Percentiles rank a stretch among this genome's conserved stretches.
phyloP scores from a whole-genome alignment of 2,113 vertebrate species.

The Menidia beryllina region DNA sequence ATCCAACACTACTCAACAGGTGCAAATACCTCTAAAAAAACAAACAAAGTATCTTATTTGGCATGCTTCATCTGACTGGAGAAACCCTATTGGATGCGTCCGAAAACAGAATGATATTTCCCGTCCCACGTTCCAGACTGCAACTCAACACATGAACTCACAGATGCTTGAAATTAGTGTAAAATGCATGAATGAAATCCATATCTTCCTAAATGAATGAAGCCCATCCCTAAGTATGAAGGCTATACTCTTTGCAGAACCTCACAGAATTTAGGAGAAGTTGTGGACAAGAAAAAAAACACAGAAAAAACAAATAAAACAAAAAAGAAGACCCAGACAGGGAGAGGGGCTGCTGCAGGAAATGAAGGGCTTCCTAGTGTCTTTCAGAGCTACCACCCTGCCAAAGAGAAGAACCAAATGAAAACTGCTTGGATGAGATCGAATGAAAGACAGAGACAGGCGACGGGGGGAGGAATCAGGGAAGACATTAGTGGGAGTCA shows the following conservation, averaged over 20 bases:
- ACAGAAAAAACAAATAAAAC: too few species aligned
- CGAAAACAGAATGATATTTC: slow-evolving; percentile 66
- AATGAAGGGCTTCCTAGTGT: slow-evolving; percentile 46
- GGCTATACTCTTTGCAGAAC: slow-evolving; percentile 68
- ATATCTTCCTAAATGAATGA: slow-evolving; percentile 76
- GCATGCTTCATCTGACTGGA: slow-evolving; percentile 57
- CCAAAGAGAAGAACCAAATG: slow-evolving; percentile 68
- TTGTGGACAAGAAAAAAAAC: slow-evolving; percentile 40
- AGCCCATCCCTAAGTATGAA: slow-evolving; percentile 67
- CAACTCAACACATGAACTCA: slow-evolving; percentile 64
- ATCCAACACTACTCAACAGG: slow-evolving; percentile 31
- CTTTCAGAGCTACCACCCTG: slow-evolving; percentile 67
- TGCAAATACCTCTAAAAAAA: slow-evolving; percentile 14
- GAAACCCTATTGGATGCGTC: slow-evolving; percentile 43
- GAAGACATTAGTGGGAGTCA: slow-evolving; percentile 85
- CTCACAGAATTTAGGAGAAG: slow-evolving; percentile 47
- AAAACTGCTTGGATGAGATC: slow-evolving; percentile 72
- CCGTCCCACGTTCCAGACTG: slow-evolving; percentile 64
- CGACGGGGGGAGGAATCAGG: slow-evolving; percentile 56
- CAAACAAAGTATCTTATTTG: slow-evolving; percentile 18
- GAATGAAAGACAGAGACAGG: slow-evolving; percentile 76
- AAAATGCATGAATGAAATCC: slow-evolving; percentile 91
- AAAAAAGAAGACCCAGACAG: slow-evolving; percentile 53
- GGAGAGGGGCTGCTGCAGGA: slow-evolving; percentile 49
- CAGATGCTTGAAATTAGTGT: slow-evolving; percentile 72